Evolutionary conservation across 2,113 vertebrate species (phyloP), one percentile per base, ranked within the genome.

Genomic region (Okapia johnstoni): DNA sequence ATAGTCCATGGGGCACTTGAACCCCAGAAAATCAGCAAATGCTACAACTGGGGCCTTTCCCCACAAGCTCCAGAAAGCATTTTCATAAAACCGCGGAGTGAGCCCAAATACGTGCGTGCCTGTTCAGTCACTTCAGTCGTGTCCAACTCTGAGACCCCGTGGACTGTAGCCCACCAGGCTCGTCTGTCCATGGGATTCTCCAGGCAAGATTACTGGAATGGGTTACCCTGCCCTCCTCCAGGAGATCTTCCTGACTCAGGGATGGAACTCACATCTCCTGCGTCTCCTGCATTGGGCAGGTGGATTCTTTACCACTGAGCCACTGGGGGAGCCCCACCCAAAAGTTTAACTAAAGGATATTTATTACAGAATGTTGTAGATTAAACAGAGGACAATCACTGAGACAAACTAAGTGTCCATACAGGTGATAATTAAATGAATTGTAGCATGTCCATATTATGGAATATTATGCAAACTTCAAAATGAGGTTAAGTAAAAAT

Each of bases 1-100:
- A 73, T 12, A 73, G 19, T 73, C 21, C 66, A 13, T 40, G 36
- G 5, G 36, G 5, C 30, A 46, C 6, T 15, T 3, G 2, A 6
- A 10, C n/a, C 33, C 7, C 26, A n/a, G 60, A n/a, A 36, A 58
- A n/a, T 1, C 40, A 10, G 25, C 16, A 43, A 26, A 5, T 1
- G 1, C 43, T 40, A 11, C 25, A 17, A 1, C 1, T 0, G 0
- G 63, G 30, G 9, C 3, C 9, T 14, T 13, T 1, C 19, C 55
- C 16, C 48, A 4, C 3, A 57, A 6, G 4, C 26, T 2, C 16
- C 70, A 50, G n/a, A 52, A 81, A 85, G 6, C 11, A 8, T 26
- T 7, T 48, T 8, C 2, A 5, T 14, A 7, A 5, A 19, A 10
- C 7, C 17, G 10, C 0, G 2, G 16, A 7, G 13, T 4, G 26